Evolutionary conservation across 2,113 vertebrate species (phyloP).

Genomic region (Pavo muticus): DNA sequence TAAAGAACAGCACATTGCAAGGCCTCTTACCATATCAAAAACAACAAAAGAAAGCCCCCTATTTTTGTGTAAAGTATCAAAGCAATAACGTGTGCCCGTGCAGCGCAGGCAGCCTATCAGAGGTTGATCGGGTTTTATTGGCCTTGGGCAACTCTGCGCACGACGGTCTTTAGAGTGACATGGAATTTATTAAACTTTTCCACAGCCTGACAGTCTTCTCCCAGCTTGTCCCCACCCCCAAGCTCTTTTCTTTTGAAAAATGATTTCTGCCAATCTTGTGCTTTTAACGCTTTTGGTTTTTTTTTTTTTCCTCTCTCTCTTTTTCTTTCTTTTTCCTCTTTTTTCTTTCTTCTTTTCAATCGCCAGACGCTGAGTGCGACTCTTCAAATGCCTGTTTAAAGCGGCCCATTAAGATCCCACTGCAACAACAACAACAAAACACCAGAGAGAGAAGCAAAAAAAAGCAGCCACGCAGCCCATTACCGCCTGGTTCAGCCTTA

Average conservation of each 20-base stretch:
- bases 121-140: conserved; percentile 59
- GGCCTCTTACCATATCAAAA: conserved; percentile 65
- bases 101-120: conserved; percentile 49
- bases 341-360: neutral
- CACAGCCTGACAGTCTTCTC: conserved; percentile 58
- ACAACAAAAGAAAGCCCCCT: conserved; percentile 40
- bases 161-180: conserved; percentile 74
- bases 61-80: conserved; percentile 38
- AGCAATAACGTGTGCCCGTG: conserved; percentile 20
- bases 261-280: conserved; percentile 66
- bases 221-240: conserved; percentile 52
- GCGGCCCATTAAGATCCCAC: conserved; percentile 12
- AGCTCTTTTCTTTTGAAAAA: conserved; percentile 56
- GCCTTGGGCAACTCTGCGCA: conserved; percentile 66
- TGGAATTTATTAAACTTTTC: conserved; percentile 78
- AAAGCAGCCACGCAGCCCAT: conserved; percentile 9
- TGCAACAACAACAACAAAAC: neutral
- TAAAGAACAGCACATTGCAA: conserved; percentile 48
- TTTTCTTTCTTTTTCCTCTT: neutral
- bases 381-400: conserved; percentile 43
- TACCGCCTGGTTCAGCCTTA: conserved; percentile 48
- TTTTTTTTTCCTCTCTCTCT: neutral
- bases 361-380: neutral
- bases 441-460: neutral
- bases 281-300: neutral